Base-by-base conservation (phyloP, 2,113 vertebrate genomes). In the Lathamus discolor region DNA sequence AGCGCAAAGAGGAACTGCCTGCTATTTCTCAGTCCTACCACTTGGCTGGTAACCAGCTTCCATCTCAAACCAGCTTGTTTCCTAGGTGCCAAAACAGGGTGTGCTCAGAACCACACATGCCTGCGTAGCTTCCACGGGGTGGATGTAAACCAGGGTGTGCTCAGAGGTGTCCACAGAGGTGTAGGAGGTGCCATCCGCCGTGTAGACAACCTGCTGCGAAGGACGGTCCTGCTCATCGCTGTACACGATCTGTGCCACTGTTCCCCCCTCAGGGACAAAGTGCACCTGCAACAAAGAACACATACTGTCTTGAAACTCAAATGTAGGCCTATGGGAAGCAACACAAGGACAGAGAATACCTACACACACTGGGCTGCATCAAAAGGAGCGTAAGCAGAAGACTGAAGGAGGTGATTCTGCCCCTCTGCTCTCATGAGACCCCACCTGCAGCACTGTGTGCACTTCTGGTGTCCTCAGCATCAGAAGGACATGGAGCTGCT, bases 81-180 rank as follows among this genome's bases (percentile, higher is more conserved):
- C 69, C 67, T 64, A 70, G 49, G 23, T 80, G 66, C 75, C 85
- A 91, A 52, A 81, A 70, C 0, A 7, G 78, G 85, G 41, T 3
- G 57, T 46, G 75, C 67, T 55, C 24, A 54, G 55, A 86, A 44
- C 64, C 91, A 95, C 93, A 98, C 98, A 2, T 98, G 99, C 99
- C 99, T 99, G 99, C 1, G 98, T 97, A 55, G 99, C 99, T 97
- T 99, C 99, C 86, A 99, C 98, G 4, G 99, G 99, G 88, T 99
- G 99, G 90, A 99, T 99, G 98, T 99, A 99, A 89, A 99, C 99
- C 37, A 99, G 98, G 0, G 99, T 99, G 96, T 99, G 99, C 96
- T 99, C 99, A 1, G 99, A 99, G 17, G 99, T 98, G 86, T 99
- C 99, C 80, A 99, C 99, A 0, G 99, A 99, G 7, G 99, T 98